Evolutionary conservation across 2,113 vertebrate genomes (phyloP).

Genomic region (Cavia aperea): DNA sequence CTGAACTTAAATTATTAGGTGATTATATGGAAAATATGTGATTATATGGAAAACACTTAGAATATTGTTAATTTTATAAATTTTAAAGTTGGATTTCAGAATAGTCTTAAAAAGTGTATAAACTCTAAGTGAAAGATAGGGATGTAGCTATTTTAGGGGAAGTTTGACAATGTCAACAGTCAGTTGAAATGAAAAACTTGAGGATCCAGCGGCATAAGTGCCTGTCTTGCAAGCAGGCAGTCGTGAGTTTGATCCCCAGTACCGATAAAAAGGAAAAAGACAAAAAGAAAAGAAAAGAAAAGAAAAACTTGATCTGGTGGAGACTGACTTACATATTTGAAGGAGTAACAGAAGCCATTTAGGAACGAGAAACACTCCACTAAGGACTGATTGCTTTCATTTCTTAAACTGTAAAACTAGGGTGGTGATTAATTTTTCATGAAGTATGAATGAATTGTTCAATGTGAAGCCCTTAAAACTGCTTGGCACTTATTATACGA

Average conservation of each 20-base stretch:
- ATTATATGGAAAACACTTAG: not conserved
- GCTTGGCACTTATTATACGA: not conserved
- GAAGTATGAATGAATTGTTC: slow-evolving; percentile 4
- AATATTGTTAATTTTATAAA: not conserved
- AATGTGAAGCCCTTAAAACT: not conserved
- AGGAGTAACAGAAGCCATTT: not conserved
- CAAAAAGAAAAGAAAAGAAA: not conserved
- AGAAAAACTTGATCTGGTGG: not conserved
- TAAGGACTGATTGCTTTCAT: not conserved
- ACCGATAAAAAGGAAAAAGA: no score
- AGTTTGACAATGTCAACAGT: not conserved
- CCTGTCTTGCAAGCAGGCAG: no score
- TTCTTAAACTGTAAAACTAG: slow-evolving; percentile 6
- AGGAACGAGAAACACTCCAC: not conserved
- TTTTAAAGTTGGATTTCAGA: slow-evolving; percentile 34
- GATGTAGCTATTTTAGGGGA: not conserved
- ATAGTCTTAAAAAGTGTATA: slow-evolving; percentile 4
- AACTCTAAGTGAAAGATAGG: slow-evolving; percentile 20
- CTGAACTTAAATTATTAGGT: not conserved
- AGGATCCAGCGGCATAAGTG: no score
- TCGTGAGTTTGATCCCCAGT: no score
- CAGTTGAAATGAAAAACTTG: slow-evolving; percentile 10
- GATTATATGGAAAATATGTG: not conserved
- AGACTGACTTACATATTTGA: not conserved
- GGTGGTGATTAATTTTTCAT: not conserved